Evolutionary conservation across 2,888 invertebrate genomes (phyloP), one percentile per base, ranked within the genome.

Genomic region (Empis stercorea): DNA sequence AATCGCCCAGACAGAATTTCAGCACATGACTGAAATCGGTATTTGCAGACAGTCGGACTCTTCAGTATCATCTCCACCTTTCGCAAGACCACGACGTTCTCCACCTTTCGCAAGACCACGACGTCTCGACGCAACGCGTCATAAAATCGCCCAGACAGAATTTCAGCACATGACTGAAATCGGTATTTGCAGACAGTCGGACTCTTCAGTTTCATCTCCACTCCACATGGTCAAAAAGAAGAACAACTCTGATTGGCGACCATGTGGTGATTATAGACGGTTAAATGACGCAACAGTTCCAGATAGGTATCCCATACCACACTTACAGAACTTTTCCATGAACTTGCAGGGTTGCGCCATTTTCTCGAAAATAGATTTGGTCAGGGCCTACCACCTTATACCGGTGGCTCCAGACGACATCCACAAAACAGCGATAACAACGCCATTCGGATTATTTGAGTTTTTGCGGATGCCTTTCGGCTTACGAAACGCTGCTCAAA

Each of bases 391-490:
- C 46, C 54, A 62, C 43, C 59, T 64, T 30, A 62, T 69, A 20
- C 60, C 61, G 1, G 56, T 66, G 4, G 49, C 45, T 2, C 42
- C 51, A 13, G 57, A 54, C n/a, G 57, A 63, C 48, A 55, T 64
- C 13, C 51, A 30, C 1, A 64, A 65, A 49, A 61, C 62, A 4
- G 62, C 59, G 0, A 57, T 63, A 7, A 58, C 46, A 2, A 63
- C 62, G 2, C 61, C 62, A 1, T 61, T 62, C 47, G 61, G 61
- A 6, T 46, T 62, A 6, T 64, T 55, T 45, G 62, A 63, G 48
- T 60, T 55, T 42, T 23, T 51, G 1, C 16, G 23, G 4, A 62
- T 62, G 61, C 47, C 56, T 2, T 63, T 62, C 44, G 61, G 62
- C 1, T 52, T 66, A 2, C 46, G 57, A 1, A 63, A 63, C 45